Evolutionary conservation across 2,113 vertebrate species (phyloP), one percentile per base, ranked within the genome.

Genomic region (Hippotragus niger): DNA sequence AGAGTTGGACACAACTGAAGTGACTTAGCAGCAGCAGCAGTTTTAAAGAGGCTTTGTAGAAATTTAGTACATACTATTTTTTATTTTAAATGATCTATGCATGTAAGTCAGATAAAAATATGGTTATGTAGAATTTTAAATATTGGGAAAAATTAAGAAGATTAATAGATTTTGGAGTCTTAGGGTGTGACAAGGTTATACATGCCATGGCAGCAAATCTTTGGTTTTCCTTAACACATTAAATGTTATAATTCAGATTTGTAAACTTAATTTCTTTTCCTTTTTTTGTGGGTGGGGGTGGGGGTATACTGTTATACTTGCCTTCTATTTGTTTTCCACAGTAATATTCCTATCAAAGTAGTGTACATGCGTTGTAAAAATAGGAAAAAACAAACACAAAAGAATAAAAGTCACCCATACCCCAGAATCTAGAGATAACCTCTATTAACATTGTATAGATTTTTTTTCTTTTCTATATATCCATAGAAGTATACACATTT

Each of bases 31-130:
- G 58, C 58, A 60, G 58, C 29, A 62, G 76, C 11, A 25, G 19
- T 83, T 95, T 97, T 57, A 88, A 88, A 94, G 58, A 96, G 33
- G 5, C n/a, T 31, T 52, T 91, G 16, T 85, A 91, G 80, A 93
- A 93, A 81, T 92, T 90, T 64, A 94, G 57, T 14, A 36, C 10
- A n/a, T 40, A 60, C n/a, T 95, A 21, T 53, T 88, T 91, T 82
- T 92, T 93, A 78, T 88, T 94, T 6, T 90, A 81, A 97, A 43
- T 83, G 11, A 29, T 67, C 64, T 78, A 52, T 86, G 3, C 13
- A 58, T 86, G 3, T 94, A 74, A 87, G 29, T 76, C 40, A 95
- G 71, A 90, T 93, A 62, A 85, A 94, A 29, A 88, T 86, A 62
- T 33, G 33, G 15, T 88, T 50, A 81, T 82, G 17, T 33, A 94